Percentiles rank a stretch among this genome's conserved stretches.
These are phyloP conservation scores for Eupithecia insigniata DNA, from an alignment of 2,888 invertebrate species.

Conservation along the genomic window DNA sequence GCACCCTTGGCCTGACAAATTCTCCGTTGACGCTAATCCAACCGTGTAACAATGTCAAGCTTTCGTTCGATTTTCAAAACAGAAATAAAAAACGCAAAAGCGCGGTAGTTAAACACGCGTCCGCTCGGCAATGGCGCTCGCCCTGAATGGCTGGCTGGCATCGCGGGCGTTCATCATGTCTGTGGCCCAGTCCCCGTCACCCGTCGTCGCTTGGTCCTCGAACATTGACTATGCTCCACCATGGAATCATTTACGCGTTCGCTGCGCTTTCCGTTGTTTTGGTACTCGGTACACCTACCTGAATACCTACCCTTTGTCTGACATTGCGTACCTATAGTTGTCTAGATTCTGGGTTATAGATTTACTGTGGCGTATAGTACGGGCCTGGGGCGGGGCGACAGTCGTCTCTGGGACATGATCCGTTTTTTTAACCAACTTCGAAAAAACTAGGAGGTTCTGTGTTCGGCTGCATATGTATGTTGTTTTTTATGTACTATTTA, in stretches of 20 bases:
- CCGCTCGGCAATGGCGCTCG: slow-evolving; percentile 66
- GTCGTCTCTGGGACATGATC: too few species aligned
- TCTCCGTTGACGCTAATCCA: slow-evolving; percentile 2
- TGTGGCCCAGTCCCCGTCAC: slow-evolving; percentile 59
- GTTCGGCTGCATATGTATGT: too few species aligned
- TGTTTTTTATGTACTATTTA: too few species aligned
- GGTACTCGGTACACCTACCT: not conserved
- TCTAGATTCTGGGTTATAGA: not conserved
- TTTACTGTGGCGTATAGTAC: not conserved
- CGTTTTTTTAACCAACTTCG: too few species aligned
- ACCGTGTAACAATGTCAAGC: not conserved
- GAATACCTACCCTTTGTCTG: slow-evolving; percentile 34
- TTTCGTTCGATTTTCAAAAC: slow-evolving; percentile 26
- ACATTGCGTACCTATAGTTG: slow-evolving; percentile 27
- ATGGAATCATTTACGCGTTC: slow-evolving; percentile 23
- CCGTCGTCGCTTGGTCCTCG: slow-evolving; percentile 45
- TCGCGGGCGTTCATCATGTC: slow-evolving; percentile 60
- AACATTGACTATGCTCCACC: slow-evolving; percentile 26
- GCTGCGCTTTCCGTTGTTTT: slow-evolving; percentile 31
- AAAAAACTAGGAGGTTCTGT: too few species aligned
- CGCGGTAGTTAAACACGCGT: slow-evolving; percentile 52
- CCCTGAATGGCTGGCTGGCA: slow-evolving; percentile 65
- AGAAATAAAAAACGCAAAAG: slow-evolving; percentile 23
- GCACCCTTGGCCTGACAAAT: slow-evolving; percentile 44
- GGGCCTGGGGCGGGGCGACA: not conserved